Evolutionary conservation across 92 coral and sea anemone species (phyloP).

Genomic region (Zoanthus sansibaricus): DNA sequence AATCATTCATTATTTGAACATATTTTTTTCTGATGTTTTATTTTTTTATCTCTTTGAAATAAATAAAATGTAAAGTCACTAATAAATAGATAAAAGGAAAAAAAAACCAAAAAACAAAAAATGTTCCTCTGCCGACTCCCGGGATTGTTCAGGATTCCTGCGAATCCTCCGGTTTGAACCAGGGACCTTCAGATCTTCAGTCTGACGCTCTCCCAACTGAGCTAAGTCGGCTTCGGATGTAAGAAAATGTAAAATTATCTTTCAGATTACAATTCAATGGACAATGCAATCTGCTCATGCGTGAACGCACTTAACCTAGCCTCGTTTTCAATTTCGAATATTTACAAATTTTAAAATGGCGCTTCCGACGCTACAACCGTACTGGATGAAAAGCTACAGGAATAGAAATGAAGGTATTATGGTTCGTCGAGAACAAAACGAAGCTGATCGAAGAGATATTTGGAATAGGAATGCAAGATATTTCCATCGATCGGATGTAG

Average conservation of each 20-base stretch:
- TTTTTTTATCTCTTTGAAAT: no score
- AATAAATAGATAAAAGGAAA: not conserved
- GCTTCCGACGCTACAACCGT: slow-evolving; percentile 99
- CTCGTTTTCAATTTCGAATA: slow-evolving; percentile 60
- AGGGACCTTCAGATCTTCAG: slow-evolving; percentile 99
- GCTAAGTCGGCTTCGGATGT: slow-evolving; percentile 93
- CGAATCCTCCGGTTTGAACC: slow-evolving; percentile 99
- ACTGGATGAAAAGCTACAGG: slow-evolving; percentile 98
- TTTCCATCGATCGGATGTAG: slow-evolving; percentile 91
- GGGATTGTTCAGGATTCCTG: slow-evolving; percentile 93
- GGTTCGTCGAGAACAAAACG: slow-evolving; percentile 94
- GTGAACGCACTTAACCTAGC: not conserved
- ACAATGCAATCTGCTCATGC: slow-evolving; percentile 45
- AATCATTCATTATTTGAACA: no score
- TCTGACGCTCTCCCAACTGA: slow-evolving; percentile 99
- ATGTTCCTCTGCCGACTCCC: slow-evolving; percentile 86
- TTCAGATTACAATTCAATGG: not conserved
- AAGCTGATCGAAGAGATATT: slow-evolving; percentile 92
- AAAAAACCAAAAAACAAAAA: not conserved
- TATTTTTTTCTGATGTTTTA: no score
- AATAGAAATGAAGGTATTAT: slow-evolving; percentile 89
- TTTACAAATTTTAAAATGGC: slow-evolving; percentile 86
- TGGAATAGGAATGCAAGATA: slow-evolving; percentile 95
- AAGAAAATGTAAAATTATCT: not conserved
- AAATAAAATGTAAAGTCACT: no score